Percentiles rank a stretch among this genome's conserved stretches.
These are phyloP conservation scores for Anabas testudineus DNA, from an alignment of 2,797 vertebrate species.

Conservation along the genomic window DNA sequence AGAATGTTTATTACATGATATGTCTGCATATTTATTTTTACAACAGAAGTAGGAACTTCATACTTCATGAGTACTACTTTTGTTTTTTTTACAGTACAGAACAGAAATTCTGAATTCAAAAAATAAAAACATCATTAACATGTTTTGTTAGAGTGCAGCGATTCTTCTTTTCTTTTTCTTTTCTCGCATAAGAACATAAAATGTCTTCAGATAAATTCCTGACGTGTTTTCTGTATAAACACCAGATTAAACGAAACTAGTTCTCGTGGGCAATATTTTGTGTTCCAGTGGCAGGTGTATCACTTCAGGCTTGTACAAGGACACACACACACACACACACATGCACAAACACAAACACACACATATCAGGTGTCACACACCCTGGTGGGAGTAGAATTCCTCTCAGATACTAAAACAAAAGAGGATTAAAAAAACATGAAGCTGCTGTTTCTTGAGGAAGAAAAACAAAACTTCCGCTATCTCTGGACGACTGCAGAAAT, in stretches of 20 bases:
- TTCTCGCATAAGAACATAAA: slow-evolving; percentile 7
- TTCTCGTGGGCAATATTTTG: slow-evolving; percentile 11
- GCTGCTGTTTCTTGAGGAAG: slow-evolving; percentile 61
- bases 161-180: background rate
- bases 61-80: too few species aligned
- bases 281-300: slow-evolving; percentile 59
- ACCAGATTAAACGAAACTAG: slow-evolving; percentile 35
- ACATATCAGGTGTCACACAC: slow-evolving; percentile 54
- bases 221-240: slow-evolving; percentile 52
- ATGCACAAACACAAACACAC: slow-evolving; percentile 36
- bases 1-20: background rate
- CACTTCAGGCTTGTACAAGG: slow-evolving; percentile 43
- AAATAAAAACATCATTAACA: background rate
- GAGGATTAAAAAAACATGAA: slow-evolving; percentile 26
- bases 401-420: slow-evolving; percentile 63
- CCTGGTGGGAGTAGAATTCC: slow-evolving; percentile 67
- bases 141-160: background rate
- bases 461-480: slow-evolving; percentile 71
- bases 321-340: slow-evolving; percentile 39
- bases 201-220: slow-evolving; percentile 25
- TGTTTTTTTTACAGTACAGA: background rate
- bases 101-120: background rate
- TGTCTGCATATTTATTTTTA: background rate
- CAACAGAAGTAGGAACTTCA: background rate
- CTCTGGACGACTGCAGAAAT: slow-evolving; percentile 76